phyloP scores from a whole-genome alignment of 2,113 vertebrate species.

The Sarotherodon lohbergeri region DNA sequence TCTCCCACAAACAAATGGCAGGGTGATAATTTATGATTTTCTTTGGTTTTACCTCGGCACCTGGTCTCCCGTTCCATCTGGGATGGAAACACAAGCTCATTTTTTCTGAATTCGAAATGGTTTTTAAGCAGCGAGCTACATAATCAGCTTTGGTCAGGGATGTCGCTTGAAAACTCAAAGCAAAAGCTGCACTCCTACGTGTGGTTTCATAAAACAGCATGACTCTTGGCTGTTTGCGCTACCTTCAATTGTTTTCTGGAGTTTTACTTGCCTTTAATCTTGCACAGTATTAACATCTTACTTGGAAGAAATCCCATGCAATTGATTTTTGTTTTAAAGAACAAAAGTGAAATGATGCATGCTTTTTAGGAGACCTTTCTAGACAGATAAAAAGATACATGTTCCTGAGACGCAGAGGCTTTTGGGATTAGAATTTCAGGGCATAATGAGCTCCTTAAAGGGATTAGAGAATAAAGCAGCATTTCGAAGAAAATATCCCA shows the following conservation, averaged over 20 bases:
- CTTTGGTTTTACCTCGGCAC: background rate
- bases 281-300: background rate
- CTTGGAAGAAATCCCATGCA: background rate
- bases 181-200: background rate
- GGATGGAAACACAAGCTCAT: background rate
- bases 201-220: background rate
- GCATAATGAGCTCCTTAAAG: background rate
- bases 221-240: background rate
- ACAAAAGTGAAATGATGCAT: background rate
- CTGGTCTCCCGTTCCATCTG: background rate
- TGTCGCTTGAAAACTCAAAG: background rate
- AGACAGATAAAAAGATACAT: background rate
- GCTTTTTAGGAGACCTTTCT: background rate
- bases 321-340: background rate
- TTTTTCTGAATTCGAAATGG: background rate
- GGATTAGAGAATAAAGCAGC: background rate
- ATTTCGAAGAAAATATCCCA: background rate
- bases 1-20: background rate
- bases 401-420: background rate
- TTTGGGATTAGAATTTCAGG: background rate
- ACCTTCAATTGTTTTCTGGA: background rate
- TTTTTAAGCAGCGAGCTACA: background rate
- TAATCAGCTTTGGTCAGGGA: background rate
- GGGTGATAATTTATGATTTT: slow-evolving; percentile 4
- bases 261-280: background rate